Base-by-base conservation (phyloP, 2,113 vertebrate species). In the Cardinalis cardinalis region DNA sequence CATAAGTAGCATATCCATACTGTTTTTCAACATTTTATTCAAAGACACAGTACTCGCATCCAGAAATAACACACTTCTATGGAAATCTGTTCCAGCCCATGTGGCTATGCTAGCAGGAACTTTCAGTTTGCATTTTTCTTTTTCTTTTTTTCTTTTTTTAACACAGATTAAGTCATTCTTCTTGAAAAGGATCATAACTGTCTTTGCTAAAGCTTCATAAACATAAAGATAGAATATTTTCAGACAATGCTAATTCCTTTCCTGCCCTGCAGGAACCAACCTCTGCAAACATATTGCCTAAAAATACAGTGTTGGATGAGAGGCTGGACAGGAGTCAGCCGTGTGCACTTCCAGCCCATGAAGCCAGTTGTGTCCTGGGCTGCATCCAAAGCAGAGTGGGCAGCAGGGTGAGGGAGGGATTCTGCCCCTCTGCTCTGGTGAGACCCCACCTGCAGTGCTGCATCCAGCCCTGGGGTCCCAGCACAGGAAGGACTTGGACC, bases 1-100 rank as follows among this genome's bases (percentile, higher is more conserved):
- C 44, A 15, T 36, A 73, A 83, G 43, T 53, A 88, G 40, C 41
- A 81, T 40, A 73, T 23, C 29, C 60, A 64, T 28, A 34, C 20
- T 34, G 29, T 74, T 90, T 56, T 66, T 71, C 73, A 88, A 41
- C 14, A 56, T 69, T 68, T 79, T 91, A 52, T 65, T 88, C 75
- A 75, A 87, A 95, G 84, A n/a, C 60, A 87, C 41, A 51, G 59
- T 31, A 66, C 38, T 79, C 36, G n/a, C 26, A 89, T 76, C 69
- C 56, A 71, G 72, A 91, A 85, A 85, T 70, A 92, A 89, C 1
- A 2, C 26, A 55, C 72, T 91, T 61, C 60, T 66, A 2, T 0
- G 6, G 59, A 87, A 92, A 90, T 76, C 83, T 69, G 72, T 86
- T 73, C 38, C 28, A 83, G n/a, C 64, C 56, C 85, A 83, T 58